Base-by-base conservation (phyloP, 2,797 vertebrate species). In the Momotus momota region DNA sequence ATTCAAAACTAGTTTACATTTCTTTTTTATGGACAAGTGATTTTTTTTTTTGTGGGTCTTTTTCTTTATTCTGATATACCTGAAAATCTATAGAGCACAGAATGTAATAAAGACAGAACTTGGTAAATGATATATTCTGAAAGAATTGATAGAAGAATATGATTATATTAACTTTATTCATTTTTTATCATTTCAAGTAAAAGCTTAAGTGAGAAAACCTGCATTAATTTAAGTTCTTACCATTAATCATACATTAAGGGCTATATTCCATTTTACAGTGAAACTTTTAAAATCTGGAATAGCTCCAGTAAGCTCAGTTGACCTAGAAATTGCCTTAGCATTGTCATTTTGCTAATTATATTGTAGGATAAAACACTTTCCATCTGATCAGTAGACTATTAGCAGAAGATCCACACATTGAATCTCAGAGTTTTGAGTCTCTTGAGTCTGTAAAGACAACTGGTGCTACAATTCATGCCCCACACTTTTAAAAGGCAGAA, bases 1-100 rank as follows among this genome's bases (percentile, higher is more conserved):
- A 97, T 97, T 97, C 94, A 96, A 90, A 98, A 95, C 71, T 86
- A 96, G 91, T 96, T 96, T 96, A 90, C 27, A 75, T 81, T 94
- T 96, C 92, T 74, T 85, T 91, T 86, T 94, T 48, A 91, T 95
- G 85, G 91, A 90, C 90, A 96, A 88, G 74, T 60, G 58, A 96
- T 74, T 89, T 86, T 89, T 86, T 86, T 86, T 87, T 86, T 62
- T 26, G 90, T 13, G 43, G 15, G 46, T 82, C 18, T 18, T 90
- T 86, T 95, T 57, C 85, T 93, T 69, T 91, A 62, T 55, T 81
- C 61, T 91, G 57, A 52, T 90, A 62, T 46, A 91, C 58, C 29
- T 81, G 65, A 93, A 96, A 70, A 88, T 79, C 79, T 71, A 65
- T 20, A 73, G 29, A 67, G 60, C 33, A 72, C 31, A 82, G 27